Base-by-base conservation (phyloP, 2,888 invertebrate genomes). In the Melipona beecheii region DNA sequence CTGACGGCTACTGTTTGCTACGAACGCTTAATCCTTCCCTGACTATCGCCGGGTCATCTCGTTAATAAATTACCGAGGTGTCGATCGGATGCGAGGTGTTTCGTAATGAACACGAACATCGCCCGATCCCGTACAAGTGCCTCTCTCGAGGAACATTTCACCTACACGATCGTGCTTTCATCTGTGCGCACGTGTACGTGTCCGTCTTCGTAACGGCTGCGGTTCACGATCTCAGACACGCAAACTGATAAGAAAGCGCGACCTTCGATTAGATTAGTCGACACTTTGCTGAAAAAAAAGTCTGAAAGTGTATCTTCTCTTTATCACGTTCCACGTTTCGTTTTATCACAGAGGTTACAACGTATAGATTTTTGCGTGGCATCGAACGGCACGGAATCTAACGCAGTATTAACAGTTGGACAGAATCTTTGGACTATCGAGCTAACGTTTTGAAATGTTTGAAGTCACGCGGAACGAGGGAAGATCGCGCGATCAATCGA, bases 11-110 rank as follows among this genome's bases (percentile, higher is more conserved):
- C 84, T 81, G 74, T 76, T 76, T 84, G 68, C 76, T 75, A 54
- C 69, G 76, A 69, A 84, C 81, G 75, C 62, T 74, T 80, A 84
- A 84, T 85, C 83, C 78, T 78, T 79, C 21, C 52, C 68, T 60
- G 65, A 66, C 85, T 80, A 85, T 85, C 85, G 83, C 21, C 79
- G 65, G 85, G 86, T 85, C 85, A 83, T 86, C 86, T 81, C 75
- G 75, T 86, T 86, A 86, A 85, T 85, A 81, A 86, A 86, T 80
- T 80, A 80, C 80, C 43, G 78, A 85, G 85, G 86, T 86, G 86
- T 83, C 83, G 78, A 74, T 78, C 52, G 62, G 64, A 17, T 17
- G 24, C 52, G 60, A 78, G 83, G 77, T 75, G 65, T 82, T 81
- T 85, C 75, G 72, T 73, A 77, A 74, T 31, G 68, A 27, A 17